Evolutionary conservation across 2,797 vertebrate species (phyloP), one percentile per base, ranked within the genome.

Genomic region (Megalops cyprinoides): DNA sequence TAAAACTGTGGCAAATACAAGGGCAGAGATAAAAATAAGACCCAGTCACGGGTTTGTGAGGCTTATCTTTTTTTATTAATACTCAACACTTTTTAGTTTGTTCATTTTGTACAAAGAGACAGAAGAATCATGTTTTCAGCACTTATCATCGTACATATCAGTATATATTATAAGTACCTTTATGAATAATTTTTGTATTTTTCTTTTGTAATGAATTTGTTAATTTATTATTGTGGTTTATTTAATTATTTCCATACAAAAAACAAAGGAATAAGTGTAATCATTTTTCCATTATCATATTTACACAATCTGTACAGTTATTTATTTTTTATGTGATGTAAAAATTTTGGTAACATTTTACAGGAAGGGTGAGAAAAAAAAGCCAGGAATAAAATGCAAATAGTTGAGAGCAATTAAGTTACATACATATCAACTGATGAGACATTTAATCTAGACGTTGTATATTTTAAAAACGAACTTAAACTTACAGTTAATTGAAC

Each of bases 281-380:
- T 88, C 88, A 88, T 90, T 85, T 74, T 78, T 85, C 88, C 82
- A 88, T 91, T 91, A 88, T 90, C 89, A 89, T 94, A 95, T 95
- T 92, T 95, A 95, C 93, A 95, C 87, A 93, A 91, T 91, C 93
- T 95, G 93, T 95, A 95, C 94, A 95, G 87, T 90, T 90, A 87
- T 90, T 87, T 89, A 84, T 91, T 92, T 92, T 90, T 91, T 62
- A 83, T 85, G 89, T 79, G 89, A 90, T 93, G 92, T 93, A 94
- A 93, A 94, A 94, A 91, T 85, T 85, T 89, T 88, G 90, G 90
- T 86, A 91, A 92, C 87, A 86, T 92, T 89, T 90, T 83, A 94
- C 94, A 94, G 88, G 88, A 92, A 93, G 89, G 90, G 90, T 51
- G 90, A 91, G 86, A 92, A 93, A 92, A 91, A 86, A 91, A 87